A percentile compares a stretch with the other conserved stretches of the same genome.
phyloP scores from a whole-genome alignment of 2,888 invertebrate species.

The Orthosia gracilis region DNA sequence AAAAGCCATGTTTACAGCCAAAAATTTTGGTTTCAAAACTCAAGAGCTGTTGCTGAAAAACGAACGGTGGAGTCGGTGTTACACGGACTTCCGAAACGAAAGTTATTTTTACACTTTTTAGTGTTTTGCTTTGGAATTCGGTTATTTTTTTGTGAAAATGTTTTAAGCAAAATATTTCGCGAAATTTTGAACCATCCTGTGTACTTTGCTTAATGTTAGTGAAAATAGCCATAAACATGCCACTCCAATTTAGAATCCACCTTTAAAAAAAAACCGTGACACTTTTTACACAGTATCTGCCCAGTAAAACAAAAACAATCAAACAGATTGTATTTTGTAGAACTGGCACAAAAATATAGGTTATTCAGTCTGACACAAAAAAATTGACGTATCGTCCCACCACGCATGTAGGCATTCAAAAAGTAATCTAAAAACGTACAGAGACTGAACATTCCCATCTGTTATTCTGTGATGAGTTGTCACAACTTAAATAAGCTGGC shows the following conservation, averaged over 20 bases:
- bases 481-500: conserved; percentile 45
- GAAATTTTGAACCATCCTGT: no score
- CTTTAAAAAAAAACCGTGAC: neutral
- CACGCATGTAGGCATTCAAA: conserved; percentile 33
- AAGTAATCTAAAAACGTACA: conserved; percentile 50
- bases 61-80: no score
- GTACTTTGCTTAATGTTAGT: no score
- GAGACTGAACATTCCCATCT: conserved; percentile 37
- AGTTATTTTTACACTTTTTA: no score
- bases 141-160: no score
- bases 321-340: conserved; percentile 4
- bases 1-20: no score
- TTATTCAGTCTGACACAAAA: conserved; percentile 29
- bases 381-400: conserved; percentile 25
- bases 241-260: no score
- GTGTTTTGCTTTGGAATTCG: no score
- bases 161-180: no score
- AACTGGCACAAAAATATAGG: conserved; percentile 27
- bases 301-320: conserved; percentile 20
- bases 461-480: conserved; percentile 46
- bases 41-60: neutral
- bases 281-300: conserved; percentile 4
- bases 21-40: neutral
- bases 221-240: no score
- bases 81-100: no score